Base-by-base conservation (phyloP, 1,140 invertebrate species). In the Sipha flava region DNA sequence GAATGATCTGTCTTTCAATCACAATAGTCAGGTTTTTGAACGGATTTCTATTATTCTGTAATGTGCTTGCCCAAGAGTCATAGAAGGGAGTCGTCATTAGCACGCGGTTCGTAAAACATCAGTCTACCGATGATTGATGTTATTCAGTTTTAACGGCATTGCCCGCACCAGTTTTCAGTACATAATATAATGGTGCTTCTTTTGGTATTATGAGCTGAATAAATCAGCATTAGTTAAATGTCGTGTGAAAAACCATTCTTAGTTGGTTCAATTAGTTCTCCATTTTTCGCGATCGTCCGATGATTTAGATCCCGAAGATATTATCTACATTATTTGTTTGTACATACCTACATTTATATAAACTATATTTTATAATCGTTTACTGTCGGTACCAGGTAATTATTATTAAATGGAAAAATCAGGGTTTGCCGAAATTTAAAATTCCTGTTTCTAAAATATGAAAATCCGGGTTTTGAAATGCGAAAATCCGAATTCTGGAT, bases 81-180 rank as follows among this genome's bases (percentile, higher is more conserved):
- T 29, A 70, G 29, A 43, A 70, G 40, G 7, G 14, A 47, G 14
- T 16, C 43, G 66, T 70, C 66, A 47, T 70, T 70, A 70, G 66
- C 40, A 70, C 23, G n/a, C 23, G 10, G 3, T 47, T 47, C 40
- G 16, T 70, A 29, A 31, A 45, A 70, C 23, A 29, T 70, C 43
- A 40, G 43, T 70, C 66, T 47, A 43, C 16, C n/a, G 66, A 70
- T 70, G 66, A 70, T 70, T 45, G 40, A 70, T 70, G 66, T 47
- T 23, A n/a, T 70, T 70, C 66, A 70, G 34, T 70, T 45, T 47
- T 9, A 47, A 29, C 23, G 16, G 47, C 43, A 47, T 16, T 21
- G 26, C 37, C 21, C 10, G 40, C 66, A 70, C 16, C 26, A n/a
- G 23, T 45, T 21, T 66, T 34, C 31, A n/a, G 62, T 45, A 45